Percentiles rank a stretch among this genome's conserved stretches.
These are phyloP conservation scores for Ia io DNA, from an alignment of 2,113 vertebrate genomes.

Conservation along the genomic window DNA sequence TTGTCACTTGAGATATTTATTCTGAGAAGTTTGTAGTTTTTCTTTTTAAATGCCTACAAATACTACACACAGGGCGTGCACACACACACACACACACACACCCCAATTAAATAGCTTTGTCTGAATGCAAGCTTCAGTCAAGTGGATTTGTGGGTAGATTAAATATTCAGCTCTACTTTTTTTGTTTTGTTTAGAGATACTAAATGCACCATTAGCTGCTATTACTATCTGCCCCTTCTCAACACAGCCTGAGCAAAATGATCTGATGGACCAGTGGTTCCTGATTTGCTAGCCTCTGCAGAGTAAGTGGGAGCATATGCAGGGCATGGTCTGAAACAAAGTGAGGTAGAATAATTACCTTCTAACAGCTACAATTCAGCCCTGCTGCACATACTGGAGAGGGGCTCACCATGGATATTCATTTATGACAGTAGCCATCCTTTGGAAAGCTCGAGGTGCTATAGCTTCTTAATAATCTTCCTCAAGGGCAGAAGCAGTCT, in stretches of 20 bases:
- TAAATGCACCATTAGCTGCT: constrained; percentile 20
- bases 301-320: neutral
- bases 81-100: neutral
- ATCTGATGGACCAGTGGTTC: neutral
- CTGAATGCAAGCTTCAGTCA: constrained; percentile 55
- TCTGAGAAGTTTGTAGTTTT: neutral
- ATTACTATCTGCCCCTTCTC: neutral
- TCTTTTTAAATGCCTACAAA: constrained; percentile 42
- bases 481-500: neutral
- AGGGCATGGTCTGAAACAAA: neutral
- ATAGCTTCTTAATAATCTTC: neutral
- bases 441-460: neutral
- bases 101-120: constrained; percentile 48
- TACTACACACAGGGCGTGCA: fast-evolving
- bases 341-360: neutral
- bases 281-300: neutral
- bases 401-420: neutral
- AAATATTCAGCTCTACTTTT: constrained; percentile 65
- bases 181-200: neutral
- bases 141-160: constrained; percentile 58
- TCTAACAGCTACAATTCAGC: neutral
- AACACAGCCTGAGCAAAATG: neutral
- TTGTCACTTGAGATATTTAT: neutral
- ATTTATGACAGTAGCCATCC: neutral
- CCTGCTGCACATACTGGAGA: neutral